Percentiles rank a stretch among this genome's conserved stretches.
These are phyloP conservation scores for Thamnophis sirtalis DNA, from an alignment of 2,113 vertebrate species.

Conservation along the genomic window DNA sequence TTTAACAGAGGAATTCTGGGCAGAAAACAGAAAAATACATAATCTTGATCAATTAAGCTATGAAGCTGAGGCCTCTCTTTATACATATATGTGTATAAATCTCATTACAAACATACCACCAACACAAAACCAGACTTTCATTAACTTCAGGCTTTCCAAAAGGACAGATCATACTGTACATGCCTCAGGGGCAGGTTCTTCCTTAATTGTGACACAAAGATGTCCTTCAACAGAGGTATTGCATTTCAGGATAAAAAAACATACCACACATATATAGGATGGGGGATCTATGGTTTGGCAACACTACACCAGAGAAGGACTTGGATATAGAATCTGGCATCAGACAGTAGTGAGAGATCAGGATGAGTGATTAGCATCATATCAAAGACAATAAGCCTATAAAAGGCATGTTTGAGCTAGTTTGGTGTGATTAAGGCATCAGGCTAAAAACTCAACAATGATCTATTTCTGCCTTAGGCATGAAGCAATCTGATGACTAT, in stretches of 20 bases:
- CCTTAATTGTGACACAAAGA: background rate
- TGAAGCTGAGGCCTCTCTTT: background rate
- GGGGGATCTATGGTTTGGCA: background rate
- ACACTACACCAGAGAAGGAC: background rate
- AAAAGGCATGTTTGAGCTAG: background rate
- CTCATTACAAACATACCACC: background rate
- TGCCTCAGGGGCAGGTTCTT: background rate
- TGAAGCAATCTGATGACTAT: background rate
- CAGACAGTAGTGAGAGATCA: background rate
- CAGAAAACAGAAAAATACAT: background rate
- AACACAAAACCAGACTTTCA: background rate
- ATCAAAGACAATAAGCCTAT: background rate
- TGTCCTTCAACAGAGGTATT: background rate
- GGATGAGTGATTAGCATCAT: background rate
- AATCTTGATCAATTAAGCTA: background rate
- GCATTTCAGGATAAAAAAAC: background rate
- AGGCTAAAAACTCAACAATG: background rate
- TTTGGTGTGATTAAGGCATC: background rate
- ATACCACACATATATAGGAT: background rate
- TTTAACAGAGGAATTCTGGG: background rate
- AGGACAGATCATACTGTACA: background rate
- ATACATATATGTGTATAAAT: background rate
- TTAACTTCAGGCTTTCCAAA: background rate
- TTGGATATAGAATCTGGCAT: background rate
- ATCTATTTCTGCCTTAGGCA: background rate